phyloP scores from a whole-genome alignment of 2,113 vertebrate genomes.

The Mustela nigripes region DNA sequence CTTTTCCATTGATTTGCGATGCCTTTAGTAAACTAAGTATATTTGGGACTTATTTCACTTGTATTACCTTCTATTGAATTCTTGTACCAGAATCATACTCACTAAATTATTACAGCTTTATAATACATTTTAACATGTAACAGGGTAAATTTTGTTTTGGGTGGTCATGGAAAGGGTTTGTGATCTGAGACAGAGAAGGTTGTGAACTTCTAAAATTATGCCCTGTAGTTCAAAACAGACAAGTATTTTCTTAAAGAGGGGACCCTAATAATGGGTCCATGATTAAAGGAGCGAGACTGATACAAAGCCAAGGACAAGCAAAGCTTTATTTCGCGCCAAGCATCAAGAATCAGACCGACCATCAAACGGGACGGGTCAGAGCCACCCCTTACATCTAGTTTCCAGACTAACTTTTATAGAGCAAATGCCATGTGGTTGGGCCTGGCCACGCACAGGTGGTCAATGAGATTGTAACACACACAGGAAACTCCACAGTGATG shows the following conservation, averaged over 20 bases:
- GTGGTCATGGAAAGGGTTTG: background rate
- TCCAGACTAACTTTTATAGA: too few relatives aligned
- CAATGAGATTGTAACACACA: too few relatives aligned
- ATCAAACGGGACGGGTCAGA: too few relatives aligned
- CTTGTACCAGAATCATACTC: background rate
- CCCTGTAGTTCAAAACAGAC: background rate
- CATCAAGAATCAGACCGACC: too few relatives aligned
- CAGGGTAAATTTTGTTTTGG: background rate
- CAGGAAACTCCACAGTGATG: too few relatives aligned
- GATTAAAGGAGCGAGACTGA: too few relatives aligned
- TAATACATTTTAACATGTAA: background rate
- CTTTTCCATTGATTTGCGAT: background rate
- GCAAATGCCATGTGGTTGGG: too few relatives aligned
- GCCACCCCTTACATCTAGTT: too few relatives aligned
- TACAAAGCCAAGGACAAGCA: too few relatives aligned
- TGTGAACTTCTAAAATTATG: background rate
- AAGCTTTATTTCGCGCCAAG: too few relatives aligned
- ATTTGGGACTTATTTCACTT: background rate
- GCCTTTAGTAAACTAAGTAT: background rate
- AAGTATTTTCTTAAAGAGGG: background rate
- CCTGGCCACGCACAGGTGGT: too few relatives aligned
- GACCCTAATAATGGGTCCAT: background rate
- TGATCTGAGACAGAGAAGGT: background rate
- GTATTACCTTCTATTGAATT: background rate
- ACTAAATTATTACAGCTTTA: background rate